Base-by-base conservation (phyloP, 2,797 vertebrate species). In the Spheniscus humboldti region DNA sequence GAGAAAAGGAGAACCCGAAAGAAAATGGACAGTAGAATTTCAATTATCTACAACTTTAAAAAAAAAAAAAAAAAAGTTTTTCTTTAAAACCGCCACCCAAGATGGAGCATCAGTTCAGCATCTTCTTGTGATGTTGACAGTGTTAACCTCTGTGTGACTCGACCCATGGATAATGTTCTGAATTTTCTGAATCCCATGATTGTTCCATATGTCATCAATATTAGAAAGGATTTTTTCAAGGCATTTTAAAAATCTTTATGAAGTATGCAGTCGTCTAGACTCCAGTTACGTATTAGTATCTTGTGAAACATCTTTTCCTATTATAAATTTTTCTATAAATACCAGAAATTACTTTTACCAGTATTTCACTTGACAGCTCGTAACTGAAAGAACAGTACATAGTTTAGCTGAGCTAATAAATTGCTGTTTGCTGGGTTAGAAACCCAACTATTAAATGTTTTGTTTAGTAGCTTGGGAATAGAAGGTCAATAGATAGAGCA, bases 271-370 rank as follows among this genome's bases (percentile, higher is more conserved):
- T 91, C 74, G 41, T 90, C 75, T 79, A 45, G 62, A 62, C 63
- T 92, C 57, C 69, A 28, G 19, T 67, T n/a, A 31, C 4, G 0
- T 23, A 8, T 55, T 18, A 62, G 30, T n/a, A 53, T 59, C 79
- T 91, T 45, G 48, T 88, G 88, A 83, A 88, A 64, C 73, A 80
- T 76, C 85, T 90, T 96, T 90, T 90, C 66, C 85, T 86, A 11
- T 90, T 84, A 69, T 4, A 75, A 62, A 5, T 80, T 72, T 74
- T 78, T 83, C 94, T 95, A 62, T 86, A 90, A 96, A 84, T 91
- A 94, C 47, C 41, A 79, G 52, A 35, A 88, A 88, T 88, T 50
- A 59, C 78, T 94, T 84, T 78, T 66, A 66, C 25, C 50, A 53
- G 37, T 62, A 48, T 93, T 90, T 86, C 35, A 55, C 33, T 86